These are phyloP conservation scores for Nycticebus coucang DNA, from an alignment of 2,113 vertebrate genomes.

Conservation along the genomic window DNA sequence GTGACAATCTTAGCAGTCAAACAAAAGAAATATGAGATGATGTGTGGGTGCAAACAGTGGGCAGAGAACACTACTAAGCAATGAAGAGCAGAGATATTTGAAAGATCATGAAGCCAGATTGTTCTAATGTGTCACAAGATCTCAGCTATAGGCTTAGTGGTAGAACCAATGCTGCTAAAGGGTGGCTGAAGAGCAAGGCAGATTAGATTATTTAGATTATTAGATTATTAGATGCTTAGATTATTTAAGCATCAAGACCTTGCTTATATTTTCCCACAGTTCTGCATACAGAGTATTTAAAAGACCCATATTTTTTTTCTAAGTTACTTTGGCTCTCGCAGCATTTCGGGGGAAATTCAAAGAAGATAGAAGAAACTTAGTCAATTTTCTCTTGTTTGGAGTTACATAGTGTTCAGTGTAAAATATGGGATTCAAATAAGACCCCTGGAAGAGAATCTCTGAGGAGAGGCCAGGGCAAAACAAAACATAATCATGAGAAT, in stretches of 20 bases:
- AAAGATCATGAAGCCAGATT: background rate
- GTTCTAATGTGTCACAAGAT: background rate
- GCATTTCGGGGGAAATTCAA: background rate
- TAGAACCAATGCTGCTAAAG: fast-evolving
- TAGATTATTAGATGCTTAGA: too few relatives aligned
- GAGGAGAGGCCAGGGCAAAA: background rate
- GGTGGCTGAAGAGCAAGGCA: background rate
- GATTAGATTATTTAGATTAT: too few relatives aligned
- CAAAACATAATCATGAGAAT: background rate
- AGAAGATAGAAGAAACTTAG: background rate
- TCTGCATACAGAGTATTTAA: background rate
- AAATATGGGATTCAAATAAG: background rate
- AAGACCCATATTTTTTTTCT: background rate
- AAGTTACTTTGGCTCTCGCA: background rate
- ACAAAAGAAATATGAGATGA: background rate
- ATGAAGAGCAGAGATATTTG: background rate
- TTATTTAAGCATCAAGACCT: background rate
- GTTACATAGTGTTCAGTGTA: background rate
- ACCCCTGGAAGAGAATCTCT: background rate
- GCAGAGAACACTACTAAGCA: background rate
- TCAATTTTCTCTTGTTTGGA: background rate
- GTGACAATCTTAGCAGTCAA: background rate
- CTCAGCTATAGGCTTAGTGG: background rate
- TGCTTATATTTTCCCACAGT: background rate
- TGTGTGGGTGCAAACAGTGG: too few relatives aligned